These are phyloP conservation scores for Latrodectus hesperus DNA, from an alignment of 2,888 invertebrate species.

Conservation along the genomic window DNA sequence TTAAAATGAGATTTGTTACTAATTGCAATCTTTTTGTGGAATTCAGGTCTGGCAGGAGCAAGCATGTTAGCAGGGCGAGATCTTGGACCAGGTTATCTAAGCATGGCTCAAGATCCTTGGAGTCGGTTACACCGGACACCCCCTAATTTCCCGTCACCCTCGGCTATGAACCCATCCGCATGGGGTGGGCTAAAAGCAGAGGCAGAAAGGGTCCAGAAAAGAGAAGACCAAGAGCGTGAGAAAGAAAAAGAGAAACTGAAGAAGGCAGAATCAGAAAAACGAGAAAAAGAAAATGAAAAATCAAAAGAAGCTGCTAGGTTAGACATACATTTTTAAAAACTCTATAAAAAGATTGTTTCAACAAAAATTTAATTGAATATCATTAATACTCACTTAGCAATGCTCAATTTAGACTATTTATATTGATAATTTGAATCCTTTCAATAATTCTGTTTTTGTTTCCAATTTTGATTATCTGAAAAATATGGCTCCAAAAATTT, in stretches of 20 bases:
- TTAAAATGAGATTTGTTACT: no score
- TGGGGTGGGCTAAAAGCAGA: conserved; percentile 71
- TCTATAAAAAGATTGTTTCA: no score
- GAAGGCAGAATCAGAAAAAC: conserved; percentile 76
- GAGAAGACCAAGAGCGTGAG: conserved; percentile 77
- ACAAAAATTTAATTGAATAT: no score
- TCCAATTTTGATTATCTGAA: no score
- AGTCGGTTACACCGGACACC: conserved; percentile 71
- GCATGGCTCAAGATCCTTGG: conserved; percentile 63
- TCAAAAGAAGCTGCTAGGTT: conserved; percentile 54
- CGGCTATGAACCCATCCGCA: conserved; percentile 39
- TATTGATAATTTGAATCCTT: no score
- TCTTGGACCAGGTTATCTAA: conserved; percentile 41
- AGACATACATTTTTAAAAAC: neutral
- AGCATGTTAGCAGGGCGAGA: conserved; percentile 55
- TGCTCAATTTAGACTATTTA: no score
- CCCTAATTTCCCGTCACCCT: conserved; percentile 63
- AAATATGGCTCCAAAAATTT: no score
- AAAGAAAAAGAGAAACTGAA: conserved; percentile 76
- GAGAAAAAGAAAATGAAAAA: conserved; percentile 75
- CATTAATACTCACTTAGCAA: no score
- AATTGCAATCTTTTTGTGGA: no score
- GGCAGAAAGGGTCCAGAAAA: conserved; percentile 77
- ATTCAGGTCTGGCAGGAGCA: conserved; percentile 32
- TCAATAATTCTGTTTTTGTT: no score